Conservation (phyloP, 2,888 invertebrate genomes). For the Melieria omissa region DNA sequence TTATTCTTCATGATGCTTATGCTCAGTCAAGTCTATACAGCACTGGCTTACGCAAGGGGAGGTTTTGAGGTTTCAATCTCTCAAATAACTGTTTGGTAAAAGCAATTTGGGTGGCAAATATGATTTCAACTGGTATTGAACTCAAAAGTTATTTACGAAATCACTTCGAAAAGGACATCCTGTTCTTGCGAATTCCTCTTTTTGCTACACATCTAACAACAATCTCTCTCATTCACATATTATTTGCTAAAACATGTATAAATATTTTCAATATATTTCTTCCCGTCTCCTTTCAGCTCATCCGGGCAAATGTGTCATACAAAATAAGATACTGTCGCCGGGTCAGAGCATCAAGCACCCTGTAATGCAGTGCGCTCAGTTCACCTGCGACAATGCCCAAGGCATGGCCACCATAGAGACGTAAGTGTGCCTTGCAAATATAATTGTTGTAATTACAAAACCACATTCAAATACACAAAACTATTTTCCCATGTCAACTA, state of each 20-base stretch:
- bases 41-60: too few relatives aligned
- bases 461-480: neutral
- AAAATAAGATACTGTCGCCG: conserved; percentile 35
- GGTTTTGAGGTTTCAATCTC: too few relatives aligned
- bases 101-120: too few relatives aligned
- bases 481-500: neutral
- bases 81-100: too few relatives aligned
- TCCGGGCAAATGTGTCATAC: conserved; percentile 42
- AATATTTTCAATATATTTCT: too few relatives aligned
- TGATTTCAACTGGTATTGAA: too few relatives aligned
- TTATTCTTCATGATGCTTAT: too few relatives aligned
- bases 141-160: too few relatives aligned
- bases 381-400: conserved; percentile 43
- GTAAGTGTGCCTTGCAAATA: conserved; percentile 20
- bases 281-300: conserved; percentile 7
- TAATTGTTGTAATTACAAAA: neutral
- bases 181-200: neutral
- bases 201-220: neutral
- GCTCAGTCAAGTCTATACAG: too few relatives aligned
- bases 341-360: conserved; percentile 45
- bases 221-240: too few relatives aligned
- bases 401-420: conserved; percentile 44
- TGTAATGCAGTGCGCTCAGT: conserved; percentile 39
- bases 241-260: neutral
- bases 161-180: too few relatives aligned